Conservation (phyloP, 1,140 invertebrate genomes). For the Solenopsis invicta region DNA sequence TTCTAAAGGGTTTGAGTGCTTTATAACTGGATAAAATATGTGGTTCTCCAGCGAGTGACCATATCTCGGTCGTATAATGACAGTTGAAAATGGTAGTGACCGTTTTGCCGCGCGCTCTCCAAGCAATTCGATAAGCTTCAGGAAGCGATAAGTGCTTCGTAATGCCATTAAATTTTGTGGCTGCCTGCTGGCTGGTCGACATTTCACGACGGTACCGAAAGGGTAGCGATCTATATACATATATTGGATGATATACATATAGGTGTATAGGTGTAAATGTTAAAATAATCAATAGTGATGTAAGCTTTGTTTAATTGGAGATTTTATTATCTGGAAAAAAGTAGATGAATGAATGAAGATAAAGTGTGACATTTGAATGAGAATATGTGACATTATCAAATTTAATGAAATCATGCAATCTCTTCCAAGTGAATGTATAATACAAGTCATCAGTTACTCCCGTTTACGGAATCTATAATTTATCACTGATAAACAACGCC, state of each 20-base stretch:
- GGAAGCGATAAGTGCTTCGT: conserved; percentile 61
- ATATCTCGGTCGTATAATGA: conserved; percentile 46
- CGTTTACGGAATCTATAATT: conserved; percentile 13
- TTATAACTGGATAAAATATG: conserved; percentile 73
- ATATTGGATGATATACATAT: background rate
- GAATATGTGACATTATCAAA: too few relatives aligned
- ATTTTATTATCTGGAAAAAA: background rate
- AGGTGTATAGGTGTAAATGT: conserved; percentile 5
- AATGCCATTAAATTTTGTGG: conserved; percentile 68
- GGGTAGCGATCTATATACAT: conserved; percentile 5
- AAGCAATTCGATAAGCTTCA: conserved; percentile 52
- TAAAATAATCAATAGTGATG: background rate
- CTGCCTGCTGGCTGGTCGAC: conserved; percentile 27
- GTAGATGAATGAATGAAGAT: background rate
- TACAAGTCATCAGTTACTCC: background rate
- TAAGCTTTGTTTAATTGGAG: background rate
- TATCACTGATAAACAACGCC: conserved; percentile 30
- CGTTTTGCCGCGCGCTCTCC: conserved; percentile 20
- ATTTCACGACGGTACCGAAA: conserved; percentile 41
- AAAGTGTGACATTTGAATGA: too few relatives aligned
- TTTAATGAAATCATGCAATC: background rate
- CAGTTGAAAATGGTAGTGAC: conserved; percentile 55
- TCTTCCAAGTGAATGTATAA: conserved; percentile 1
- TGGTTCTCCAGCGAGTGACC: conserved; percentile 50
- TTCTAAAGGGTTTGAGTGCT: conserved; percentile 69